These are phyloP conservation scores for Zaprionus vittiger DNA, from an alignment of 1,140 invertebrate species.

Conservation along the genomic window DNA sequence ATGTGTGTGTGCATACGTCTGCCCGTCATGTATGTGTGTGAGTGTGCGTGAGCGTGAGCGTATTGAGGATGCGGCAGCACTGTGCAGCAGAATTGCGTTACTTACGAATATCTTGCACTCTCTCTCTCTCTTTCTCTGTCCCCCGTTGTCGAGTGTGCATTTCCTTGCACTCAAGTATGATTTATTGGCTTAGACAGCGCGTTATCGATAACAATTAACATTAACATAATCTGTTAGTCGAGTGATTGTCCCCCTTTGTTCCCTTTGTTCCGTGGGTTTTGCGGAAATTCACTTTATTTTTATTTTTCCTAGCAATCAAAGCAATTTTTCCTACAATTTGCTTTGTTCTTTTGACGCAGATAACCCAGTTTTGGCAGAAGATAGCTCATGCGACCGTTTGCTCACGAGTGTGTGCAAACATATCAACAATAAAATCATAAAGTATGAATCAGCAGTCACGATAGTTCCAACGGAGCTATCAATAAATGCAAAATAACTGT, in stretches of 20 bases:
- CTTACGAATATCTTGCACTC: background rate
- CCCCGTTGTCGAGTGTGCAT: background rate
- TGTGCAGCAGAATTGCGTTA: slow-evolving; percentile 26
- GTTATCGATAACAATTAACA: slow-evolving; percentile 2
- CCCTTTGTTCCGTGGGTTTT: background rate
- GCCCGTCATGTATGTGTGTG: background rate
- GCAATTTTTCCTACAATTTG: background rate
- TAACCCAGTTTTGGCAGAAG: background rate
- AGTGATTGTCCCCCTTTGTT: background rate
- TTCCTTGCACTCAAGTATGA: slow-evolving; percentile 1
- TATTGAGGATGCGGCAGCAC: slow-evolving; percentile 32
- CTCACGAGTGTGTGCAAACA: background rate
- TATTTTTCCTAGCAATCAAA: slow-evolving; percentile 1
- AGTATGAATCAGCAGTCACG: background rate
- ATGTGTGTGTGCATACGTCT: background rate
- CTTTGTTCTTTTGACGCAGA: background rate
- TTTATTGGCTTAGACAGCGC: slow-evolving; percentile 1
- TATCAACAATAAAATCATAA: background rate
- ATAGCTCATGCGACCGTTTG: background rate
- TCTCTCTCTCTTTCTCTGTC: background rate
- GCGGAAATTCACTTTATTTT: background rate
- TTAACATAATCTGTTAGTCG: background rate
- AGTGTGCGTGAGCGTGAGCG: background rate
- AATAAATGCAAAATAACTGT: background rate
- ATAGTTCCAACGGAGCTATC: background rate